Evolutionary conservation across 2,797 vertebrate genomes (phyloP).

Genomic region (Oryzias dopingdopingensis): DNA sequence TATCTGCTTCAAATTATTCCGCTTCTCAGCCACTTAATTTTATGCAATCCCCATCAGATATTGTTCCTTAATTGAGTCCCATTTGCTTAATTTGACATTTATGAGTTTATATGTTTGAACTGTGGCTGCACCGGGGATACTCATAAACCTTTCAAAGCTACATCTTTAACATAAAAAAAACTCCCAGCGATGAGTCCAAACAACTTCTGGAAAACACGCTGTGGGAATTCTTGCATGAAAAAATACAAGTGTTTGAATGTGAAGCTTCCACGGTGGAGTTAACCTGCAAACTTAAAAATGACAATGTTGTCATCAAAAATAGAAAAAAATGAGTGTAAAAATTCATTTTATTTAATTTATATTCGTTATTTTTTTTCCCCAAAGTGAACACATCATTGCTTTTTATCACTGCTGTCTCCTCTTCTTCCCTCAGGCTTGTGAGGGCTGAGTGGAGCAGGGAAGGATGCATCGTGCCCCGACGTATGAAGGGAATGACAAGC

Average conservation of each 20-base stretch:
- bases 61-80: constrained; percentile 62
- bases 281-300: constrained; percentile 32
- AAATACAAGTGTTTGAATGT: neutral
- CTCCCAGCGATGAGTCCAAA: constrained; percentile 12
- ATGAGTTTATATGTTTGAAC: constrained; percentile 51
- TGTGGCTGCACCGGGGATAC: constrained; percentile 2
- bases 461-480: constrained; percentile 53
- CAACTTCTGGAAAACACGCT: constrained; percentile 41
- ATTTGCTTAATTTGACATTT: constrained; percentile 54
- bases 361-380: constrained; percentile 17
- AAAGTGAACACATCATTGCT: constrained; percentile 38
- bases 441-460: constrained; percentile 32
- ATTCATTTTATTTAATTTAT: constrained; percentile 33
- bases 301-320: constrained; percentile 31
- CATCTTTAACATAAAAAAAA: too few species aligned
- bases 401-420: constrained; percentile 43
- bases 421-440: constrained; percentile 40
- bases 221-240: constrained; percentile 44
- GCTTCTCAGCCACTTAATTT: constrained; percentile 70
- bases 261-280: constrained; percentile 33
- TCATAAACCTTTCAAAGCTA: too few species aligned
- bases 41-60: constrained; percentile 60
- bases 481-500: constrained; percentile 61
- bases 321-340: constrained; percentile 16
- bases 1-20: constrained; percentile 55